Base-by-base conservation (phyloP, 2,113 vertebrate genomes). In the Xiphophorus hellerii region DNA sequence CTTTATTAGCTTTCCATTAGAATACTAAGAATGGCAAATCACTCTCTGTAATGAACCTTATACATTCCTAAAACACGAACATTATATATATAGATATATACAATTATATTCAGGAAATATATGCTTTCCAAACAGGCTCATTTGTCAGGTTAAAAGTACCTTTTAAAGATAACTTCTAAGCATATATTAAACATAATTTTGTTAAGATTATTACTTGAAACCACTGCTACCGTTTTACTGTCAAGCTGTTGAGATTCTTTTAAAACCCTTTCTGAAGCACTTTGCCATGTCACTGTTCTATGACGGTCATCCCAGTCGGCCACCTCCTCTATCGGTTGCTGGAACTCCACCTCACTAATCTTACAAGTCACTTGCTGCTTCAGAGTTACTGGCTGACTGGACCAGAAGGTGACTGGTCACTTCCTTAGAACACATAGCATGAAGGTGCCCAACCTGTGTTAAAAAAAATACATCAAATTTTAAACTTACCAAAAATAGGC, bases 391-490 rank as follows among this genome's bases (percentile, higher is more conserved):
- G 94, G 89, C 0, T 93, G 15, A 0, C 91, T 93, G 0, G 97
- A 95, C 58, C 84, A 92, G 77, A 98, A 88, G 69, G 93, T 96
- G 72, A 96, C 91, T n/a, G 0, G 88, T 93, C 76, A 97, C 84
- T 48, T 93, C 89, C 87, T 99, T 98, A 27, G 95, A 82, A 67
- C 96, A 97, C 37, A 94, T 93, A 31, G 96, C 94, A 27, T 97
- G 97, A 66, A 99, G 95, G 70, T 99, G 97, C 60, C 98, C 98
- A 2, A 94, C 81, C 96, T 96, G 78, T 6, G 60, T 76, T 15
- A 51, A 48, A 42, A 62, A 17, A 68, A 61, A 76, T 8, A 48
- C 35, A 64, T 10, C 0, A 37, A 37, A 37, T 37, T 37, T 37
- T 37, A 14, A 2, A 62, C 2, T 14, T 35, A 62, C 29, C 29